Evolutionary conservation across 2,113 vertebrate species (phyloP).

Genomic region (Rhynchomys soricoides): DNA sequence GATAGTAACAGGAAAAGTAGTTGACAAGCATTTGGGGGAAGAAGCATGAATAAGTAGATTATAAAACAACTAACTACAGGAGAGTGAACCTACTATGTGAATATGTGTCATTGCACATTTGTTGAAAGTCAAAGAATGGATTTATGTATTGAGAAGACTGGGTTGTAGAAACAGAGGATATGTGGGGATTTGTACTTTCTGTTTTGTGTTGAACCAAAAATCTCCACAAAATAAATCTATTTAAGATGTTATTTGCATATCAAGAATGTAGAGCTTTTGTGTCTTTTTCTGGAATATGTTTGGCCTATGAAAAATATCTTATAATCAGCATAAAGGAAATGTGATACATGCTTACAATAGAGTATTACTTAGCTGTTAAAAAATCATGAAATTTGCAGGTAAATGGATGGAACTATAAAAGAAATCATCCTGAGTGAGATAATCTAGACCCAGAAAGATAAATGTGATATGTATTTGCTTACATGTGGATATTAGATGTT

Average conservation of each 20-base stretch:
- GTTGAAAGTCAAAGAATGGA: neutral
- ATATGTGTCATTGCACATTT: neutral
- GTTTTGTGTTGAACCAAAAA: conserved; percentile 25
- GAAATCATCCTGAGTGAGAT: neutral
- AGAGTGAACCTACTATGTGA: neutral
- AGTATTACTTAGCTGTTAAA: neutral
- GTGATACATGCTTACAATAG: neutral
- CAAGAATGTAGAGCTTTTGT: neutral
- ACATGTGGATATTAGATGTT: too few species aligned
- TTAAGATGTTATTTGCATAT: neutral
- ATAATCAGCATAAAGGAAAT: neutral
- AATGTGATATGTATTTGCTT: neutral
- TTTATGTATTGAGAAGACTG: neutral
- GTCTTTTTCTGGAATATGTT: neutral
- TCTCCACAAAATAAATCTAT: neutral
- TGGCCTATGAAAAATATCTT: neutral
- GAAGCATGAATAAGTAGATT: neutral
- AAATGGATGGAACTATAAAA: neutral
- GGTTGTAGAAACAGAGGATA: too few species aligned
- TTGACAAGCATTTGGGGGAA: neutral
- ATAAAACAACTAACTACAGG: neutral
- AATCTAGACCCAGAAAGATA: neutral
- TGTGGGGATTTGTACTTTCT: neutral
- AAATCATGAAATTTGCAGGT: neutral
- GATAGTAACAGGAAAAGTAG: neutral